phyloP scores from a whole-genome alignment of 2,888 invertebrate genomes.

The Apodemia zela region DNA sequence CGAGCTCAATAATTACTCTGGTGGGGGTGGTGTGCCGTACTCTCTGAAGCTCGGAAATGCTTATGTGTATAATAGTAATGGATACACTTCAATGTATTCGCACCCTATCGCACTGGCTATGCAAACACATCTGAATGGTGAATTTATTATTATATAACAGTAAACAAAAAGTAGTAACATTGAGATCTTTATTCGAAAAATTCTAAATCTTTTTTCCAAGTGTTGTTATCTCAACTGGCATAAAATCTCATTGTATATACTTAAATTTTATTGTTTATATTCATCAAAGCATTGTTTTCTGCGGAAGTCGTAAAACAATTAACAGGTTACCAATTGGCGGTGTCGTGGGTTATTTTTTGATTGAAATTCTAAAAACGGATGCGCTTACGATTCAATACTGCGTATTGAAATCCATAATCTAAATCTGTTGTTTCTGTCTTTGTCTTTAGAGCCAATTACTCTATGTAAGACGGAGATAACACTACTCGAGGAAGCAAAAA shows the following conservation, averaged over 20 bases:
- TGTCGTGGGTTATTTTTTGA: slow-evolving; percentile 61
- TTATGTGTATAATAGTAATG: too few species aligned
- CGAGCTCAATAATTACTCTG: too few species aligned
- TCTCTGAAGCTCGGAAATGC: too few species aligned
- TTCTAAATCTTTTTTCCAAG: neutral
- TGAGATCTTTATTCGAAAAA: neutral
- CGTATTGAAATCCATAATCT: slow-evolving; percentile 62
- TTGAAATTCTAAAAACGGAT: slow-evolving; percentile 73
- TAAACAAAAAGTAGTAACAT: too few species aligned
- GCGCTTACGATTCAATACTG: slow-evolving; percentile 74
- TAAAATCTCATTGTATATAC: slow-evolving; percentile 1
- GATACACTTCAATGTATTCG: too few species aligned
- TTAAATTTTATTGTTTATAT: slow-evolving; percentile 5
- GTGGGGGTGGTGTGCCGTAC: too few species aligned
- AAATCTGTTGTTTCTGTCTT: slow-evolving; percentile 39
- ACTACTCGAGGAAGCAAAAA: slow-evolving; percentile 73
- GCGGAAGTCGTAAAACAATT: slow-evolving; percentile 71
- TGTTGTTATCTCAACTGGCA: neutral
- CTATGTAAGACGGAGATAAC: slow-evolving; percentile 33
- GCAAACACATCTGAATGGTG: too few species aligned
- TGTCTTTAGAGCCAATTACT: slow-evolving; percentile 23
- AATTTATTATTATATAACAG: too few species aligned
- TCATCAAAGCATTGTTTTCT: slow-evolving; percentile 42
- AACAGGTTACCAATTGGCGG: slow-evolving; percentile 60
- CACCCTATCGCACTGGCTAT: too few species aligned